phyloP scores from a whole-genome alignment of 2,113 vertebrate genomes.

The Rhagologus leucostigma region DNA sequence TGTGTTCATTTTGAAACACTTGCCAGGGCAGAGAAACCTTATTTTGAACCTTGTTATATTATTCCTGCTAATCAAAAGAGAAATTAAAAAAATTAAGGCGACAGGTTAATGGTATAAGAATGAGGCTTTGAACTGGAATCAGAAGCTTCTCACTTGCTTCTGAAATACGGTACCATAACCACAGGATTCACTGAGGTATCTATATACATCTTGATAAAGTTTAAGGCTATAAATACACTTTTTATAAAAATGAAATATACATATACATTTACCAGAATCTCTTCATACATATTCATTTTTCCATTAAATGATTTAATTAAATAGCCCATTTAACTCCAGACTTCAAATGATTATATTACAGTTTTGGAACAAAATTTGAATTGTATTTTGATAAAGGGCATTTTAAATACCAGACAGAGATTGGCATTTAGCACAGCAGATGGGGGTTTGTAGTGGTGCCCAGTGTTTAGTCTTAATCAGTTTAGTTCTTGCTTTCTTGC shows the following conservation, averaged over 20 bases:
- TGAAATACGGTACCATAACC: background rate
- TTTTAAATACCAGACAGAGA: slow-evolving; percentile 61
- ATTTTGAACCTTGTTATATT: background rate
- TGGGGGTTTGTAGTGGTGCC: slow-evolving; percentile 48
- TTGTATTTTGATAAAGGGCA: slow-evolving; percentile 56
- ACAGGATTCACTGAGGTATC: background rate
- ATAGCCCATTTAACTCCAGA: background rate
- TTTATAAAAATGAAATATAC: background rate
- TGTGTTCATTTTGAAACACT: background rate
- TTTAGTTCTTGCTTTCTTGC: slow-evolving; percentile 50
- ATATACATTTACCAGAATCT: background rate
- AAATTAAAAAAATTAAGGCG: background rate
- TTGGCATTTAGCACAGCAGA: slow-evolving; percentile 56
- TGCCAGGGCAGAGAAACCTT: background rate
- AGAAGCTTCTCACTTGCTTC: background rate
- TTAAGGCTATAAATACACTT: background rate
- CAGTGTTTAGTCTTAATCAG: slow-evolving; percentile 57
- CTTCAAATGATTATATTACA: slow-evolving; percentile 5
- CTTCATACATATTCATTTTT: background rate
- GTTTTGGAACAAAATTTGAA: slow-evolving; percentile 45
- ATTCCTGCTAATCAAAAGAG: background rate
- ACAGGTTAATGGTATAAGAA: background rate
- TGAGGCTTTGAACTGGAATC: background rate
- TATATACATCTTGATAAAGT: background rate
- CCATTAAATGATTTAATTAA: slow-evolving; percentile 4